phyloP scores from a whole-genome alignment of 2,113 vertebrate genomes.

The Prietella phreatophila region DNA sequence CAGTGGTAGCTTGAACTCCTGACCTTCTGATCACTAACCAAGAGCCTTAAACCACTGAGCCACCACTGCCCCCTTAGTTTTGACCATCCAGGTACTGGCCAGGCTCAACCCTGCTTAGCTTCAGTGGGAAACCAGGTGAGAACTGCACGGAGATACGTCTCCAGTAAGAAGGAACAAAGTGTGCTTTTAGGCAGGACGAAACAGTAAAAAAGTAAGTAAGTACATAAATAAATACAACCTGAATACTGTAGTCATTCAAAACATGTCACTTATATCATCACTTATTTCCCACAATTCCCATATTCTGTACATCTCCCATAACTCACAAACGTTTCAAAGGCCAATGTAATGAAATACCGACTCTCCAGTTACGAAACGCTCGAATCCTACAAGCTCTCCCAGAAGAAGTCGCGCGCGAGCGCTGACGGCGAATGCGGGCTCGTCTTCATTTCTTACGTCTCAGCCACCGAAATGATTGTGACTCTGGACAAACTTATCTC shows the following conservation, averaged over 20 bases:
- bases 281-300: not conserved
- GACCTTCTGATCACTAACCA: too few species aligned
- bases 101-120: too few species aligned
- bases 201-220: not conserved
- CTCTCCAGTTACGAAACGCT: too few species aligned
- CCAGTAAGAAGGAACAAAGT: not conserved
- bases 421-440: not conserved
- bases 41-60: too few species aligned
- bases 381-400: not conserved
- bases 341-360: too few species aligned
- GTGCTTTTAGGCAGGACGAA: conserved; percentile 15
- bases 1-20: too few species aligned
- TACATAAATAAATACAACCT: not conserved
- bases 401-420: not conserved
- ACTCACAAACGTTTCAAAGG: too few species aligned
- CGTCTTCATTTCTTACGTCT: not conserved
- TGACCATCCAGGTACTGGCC: too few species aligned
- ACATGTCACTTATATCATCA: not conserved
- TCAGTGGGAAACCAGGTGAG: too few species aligned
- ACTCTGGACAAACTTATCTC: not conserved
- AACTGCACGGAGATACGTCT: too few species aligned
- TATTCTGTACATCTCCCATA: not conserved
- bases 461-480: not conserved
- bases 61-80: too few species aligned
- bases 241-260: not conserved